These are phyloP conservation scores for Sipha maydis DNA, from an alignment of 2,888 invertebrate species.

Conservation along the genomic window DNA sequence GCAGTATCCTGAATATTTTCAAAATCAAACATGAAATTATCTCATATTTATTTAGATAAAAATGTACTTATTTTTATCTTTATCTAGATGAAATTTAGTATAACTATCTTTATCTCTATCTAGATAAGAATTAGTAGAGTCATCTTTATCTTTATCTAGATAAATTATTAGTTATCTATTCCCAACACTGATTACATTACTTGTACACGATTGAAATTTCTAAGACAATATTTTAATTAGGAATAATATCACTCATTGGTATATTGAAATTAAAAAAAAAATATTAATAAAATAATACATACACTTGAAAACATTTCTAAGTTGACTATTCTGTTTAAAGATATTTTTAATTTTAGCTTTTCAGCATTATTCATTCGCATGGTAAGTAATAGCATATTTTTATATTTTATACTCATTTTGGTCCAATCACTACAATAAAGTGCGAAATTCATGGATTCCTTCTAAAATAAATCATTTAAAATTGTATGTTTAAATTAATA, in stretches of 20 bases:
- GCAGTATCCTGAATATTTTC: too few species aligned
- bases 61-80: too few species aligned
- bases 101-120: too few species aligned
- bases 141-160: too few species aligned
- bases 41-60: too few species aligned
- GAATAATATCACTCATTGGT: neutral
- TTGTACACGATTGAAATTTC: neutral
- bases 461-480: constrained; percentile 5
- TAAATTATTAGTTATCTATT: too few species aligned
- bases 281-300: neutral
- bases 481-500: too few species aligned
- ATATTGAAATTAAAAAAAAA: neutral
- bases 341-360: neutral
- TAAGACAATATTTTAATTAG: neutral
- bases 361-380: constrained; percentile 21
- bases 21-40: too few species aligned
- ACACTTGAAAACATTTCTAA: constrained; percentile 22
- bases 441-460: neutral
- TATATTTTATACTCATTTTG: constrained; percentile 6
- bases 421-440: constrained; percentile 33
- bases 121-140: too few species aligned
- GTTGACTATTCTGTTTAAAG: neutral
- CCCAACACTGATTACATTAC: too few species aligned
- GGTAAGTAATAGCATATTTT: constrained; percentile 14
- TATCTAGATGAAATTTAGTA: too few species aligned